phyloP scores from a whole-genome alignment of 2,113 vertebrate species.

The Sardina pilchardus region DNA sequence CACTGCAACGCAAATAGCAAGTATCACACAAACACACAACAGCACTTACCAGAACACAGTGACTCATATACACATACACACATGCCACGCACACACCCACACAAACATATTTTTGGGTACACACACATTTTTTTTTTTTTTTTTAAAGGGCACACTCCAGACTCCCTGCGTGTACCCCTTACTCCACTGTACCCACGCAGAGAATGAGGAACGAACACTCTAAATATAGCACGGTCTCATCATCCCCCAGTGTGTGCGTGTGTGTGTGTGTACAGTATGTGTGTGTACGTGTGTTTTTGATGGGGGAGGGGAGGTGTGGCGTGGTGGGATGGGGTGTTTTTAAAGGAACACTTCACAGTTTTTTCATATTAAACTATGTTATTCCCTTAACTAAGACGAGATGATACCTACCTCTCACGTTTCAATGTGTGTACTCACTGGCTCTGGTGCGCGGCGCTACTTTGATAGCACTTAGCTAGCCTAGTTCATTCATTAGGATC shows the following conservation, averaged over 20 bases:
- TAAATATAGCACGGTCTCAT: background rate
- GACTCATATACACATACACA: constrained; percentile 26
- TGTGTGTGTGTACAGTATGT: background rate
- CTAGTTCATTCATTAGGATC: no score
- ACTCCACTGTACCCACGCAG: background rate
- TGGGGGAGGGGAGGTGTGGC: background rate
- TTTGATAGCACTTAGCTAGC: no score
- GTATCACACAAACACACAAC: constrained; percentile 1
- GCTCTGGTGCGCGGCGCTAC: no score
- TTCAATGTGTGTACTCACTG: no score
- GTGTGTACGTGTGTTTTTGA: background rate
- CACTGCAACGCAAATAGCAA: background rate
- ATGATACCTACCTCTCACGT: no score
- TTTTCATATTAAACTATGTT: no score
- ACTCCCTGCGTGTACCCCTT: background rate
- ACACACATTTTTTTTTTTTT: no score
- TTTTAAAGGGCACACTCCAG: no score
- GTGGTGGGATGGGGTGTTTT: background rate
- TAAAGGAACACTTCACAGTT: no score
- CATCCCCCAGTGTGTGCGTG: background rate
- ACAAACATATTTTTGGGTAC: background rate
- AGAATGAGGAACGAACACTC: constrained; percentile 10
- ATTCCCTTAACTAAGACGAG: no score
- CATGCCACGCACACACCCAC: constrained; percentile 21
- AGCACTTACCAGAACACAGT: background rate